phyloP scores from a whole-genome alignment of 2,888 invertebrate species.

The Pecten maximus region DNA sequence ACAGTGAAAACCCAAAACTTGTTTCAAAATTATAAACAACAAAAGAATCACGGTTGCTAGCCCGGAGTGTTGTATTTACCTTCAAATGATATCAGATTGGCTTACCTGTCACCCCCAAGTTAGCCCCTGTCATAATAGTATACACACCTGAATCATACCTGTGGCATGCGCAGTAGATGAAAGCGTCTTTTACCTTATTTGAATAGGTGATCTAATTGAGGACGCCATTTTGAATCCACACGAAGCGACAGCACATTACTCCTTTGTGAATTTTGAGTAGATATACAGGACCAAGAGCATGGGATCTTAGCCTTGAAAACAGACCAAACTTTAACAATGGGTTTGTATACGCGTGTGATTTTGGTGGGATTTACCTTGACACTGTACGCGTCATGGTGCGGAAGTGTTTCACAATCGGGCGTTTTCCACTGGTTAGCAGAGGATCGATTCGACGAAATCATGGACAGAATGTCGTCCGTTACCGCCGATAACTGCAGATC shows the following conservation, averaged over 20 bases:
- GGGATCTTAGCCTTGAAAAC: not conserved
- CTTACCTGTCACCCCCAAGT: slow-evolving; percentile 18
- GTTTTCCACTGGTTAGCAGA: slow-evolving; percentile 89
- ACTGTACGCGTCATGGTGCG: slow-evolving; percentile 89
- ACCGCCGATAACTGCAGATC: slow-evolving; percentile 94
- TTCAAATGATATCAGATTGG: not conserved
- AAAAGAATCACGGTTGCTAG: not conserved
- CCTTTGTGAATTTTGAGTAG: not conserved
- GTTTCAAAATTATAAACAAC: not conserved
- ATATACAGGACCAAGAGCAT: not conserved
- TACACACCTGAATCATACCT: slow-evolving; percentile 62
- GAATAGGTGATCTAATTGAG: slow-evolving; percentile 62
- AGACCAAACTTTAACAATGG: slow-evolving; percentile 36
- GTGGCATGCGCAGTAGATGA: slow-evolving; percentile 53
- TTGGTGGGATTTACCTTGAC: slow-evolving; percentile 45
- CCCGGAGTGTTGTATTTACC: not conserved
- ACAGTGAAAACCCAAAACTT: not conserved
- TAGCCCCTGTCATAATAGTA: slow-evolving; percentile 38
- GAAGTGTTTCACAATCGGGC: slow-evolving; percentile 41
- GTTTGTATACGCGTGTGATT: slow-evolving; percentile 53
- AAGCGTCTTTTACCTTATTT: slow-evolving; percentile 61
- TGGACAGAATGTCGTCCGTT: slow-evolving; percentile 91
- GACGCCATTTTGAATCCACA: slow-evolving; percentile 73
- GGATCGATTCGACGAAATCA: slow-evolving; percentile 95
- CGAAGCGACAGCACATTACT: not conserved